A percentile compares a stretch with the other conserved stretches of the same genome.
Conservation (phyloP, 1,140 invertebrate genomes). For the Venustaconcha ellipsiformis region DNA sequence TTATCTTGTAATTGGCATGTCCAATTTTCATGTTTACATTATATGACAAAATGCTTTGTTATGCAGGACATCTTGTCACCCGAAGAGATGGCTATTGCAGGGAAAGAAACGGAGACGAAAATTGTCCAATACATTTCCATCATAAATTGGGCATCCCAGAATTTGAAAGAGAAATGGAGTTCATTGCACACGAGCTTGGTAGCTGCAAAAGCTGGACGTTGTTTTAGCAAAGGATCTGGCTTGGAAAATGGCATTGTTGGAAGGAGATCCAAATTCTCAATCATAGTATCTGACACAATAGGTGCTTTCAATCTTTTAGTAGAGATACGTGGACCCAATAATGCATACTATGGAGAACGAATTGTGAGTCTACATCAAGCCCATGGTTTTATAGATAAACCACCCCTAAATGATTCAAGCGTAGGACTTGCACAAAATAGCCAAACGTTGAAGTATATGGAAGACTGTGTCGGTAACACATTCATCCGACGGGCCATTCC, state of each 20-base stretch:
- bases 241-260: slow-evolving; percentile 55
- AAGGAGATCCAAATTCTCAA: slow-evolving; percentile 55
- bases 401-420: neutral
- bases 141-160: slow-evolving; percentile 54
- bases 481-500: slow-evolving; percentile 56
- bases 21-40: neutral
- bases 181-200: slow-evolving; percentile 18
- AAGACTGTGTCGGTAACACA: slow-evolving; percentile 46
- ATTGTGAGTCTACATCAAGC: slow-evolving; percentile 49
- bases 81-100: slow-evolving; percentile 60
- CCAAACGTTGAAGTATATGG: slow-evolving; percentile 22
- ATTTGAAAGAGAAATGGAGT: slow-evolving; percentile 31
- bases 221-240: slow-evolving; percentile 47
- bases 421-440: slow-evolving; percentile 1
- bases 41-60: neutral
- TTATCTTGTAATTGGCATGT: neutral
- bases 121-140: slow-evolving; percentile 54
- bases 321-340: slow-evolving; percentile 55
- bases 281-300: slow-evolving; percentile 44
- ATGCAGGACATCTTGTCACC: slow-evolving; percentile 52
- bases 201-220: slow-evolving; percentile 7
- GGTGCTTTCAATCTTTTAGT: slow-evolving; percentile 51
- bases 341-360: slow-evolving; percentile 52
- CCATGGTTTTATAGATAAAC: slow-evolving; percentile 20
- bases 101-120: slow-evolving; percentile 44